A percentile compares a stretch with the other conserved stretches of the same genome.
These are phyloP conservation scores for Acleris sparsana DNA, from an alignment of 2,888 invertebrate species.

Conservation along the genomic window DNA sequence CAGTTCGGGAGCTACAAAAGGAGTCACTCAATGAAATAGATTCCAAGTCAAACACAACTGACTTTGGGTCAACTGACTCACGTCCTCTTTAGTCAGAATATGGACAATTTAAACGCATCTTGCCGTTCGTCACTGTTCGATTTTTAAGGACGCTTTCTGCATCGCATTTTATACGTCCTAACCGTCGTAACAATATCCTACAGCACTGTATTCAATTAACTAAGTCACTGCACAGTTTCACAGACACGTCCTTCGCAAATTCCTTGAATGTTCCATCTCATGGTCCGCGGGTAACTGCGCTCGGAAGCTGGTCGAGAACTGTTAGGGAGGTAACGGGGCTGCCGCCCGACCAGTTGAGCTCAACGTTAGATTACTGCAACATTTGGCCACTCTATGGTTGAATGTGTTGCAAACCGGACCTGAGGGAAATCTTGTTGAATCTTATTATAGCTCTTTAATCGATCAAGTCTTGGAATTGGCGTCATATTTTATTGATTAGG, in stretches of 20 bases:
- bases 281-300: slow-evolving; percentile 21
- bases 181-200: background rate
- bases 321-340: slow-evolving; percentile 32
- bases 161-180: too few relatives aligned
- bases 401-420: slow-evolving; percentile 8
- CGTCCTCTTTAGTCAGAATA: too few relatives aligned
- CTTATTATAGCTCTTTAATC: background rate
- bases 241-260: background rate
- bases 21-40: too few relatives aligned
- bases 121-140: too few relatives aligned
- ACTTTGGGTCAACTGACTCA: too few relatives aligned
- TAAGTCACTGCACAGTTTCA: background rate
- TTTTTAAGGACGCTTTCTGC: too few relatives aligned
- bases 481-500: too few relatives aligned
- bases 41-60: too few relatives aligned
- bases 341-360: slow-evolving; percentile 28
- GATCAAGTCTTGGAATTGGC: too few relatives aligned
- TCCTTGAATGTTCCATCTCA: background rate
- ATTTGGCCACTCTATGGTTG: slow-evolving; percentile 8
- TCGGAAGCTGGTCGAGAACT: slow-evolving; percentile 25
- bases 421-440: background rate
- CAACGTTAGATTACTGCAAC: slow-evolving; percentile 18
- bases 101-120: too few relatives aligned
- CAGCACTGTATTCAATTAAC: background rate
- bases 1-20: too few relatives aligned